A percentile compares a stretch with the other conserved stretches of the same genome.
phyloP scores from a whole-genome alignment of 2,113 vertebrate genomes.

The Hemicordylus capensis region DNA sequence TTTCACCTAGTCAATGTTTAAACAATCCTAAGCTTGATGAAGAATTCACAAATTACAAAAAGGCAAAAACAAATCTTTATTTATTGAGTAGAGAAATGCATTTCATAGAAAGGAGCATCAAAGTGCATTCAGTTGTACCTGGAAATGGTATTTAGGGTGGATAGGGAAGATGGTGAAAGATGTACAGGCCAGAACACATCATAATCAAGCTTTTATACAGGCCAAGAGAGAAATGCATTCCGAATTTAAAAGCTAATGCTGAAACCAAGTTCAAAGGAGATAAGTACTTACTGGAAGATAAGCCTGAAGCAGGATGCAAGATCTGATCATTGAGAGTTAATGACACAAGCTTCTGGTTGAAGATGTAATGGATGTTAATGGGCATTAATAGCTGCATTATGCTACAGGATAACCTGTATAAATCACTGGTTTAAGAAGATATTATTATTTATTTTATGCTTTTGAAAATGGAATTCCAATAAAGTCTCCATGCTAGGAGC shows the following conservation, averaged over 20 bases:
- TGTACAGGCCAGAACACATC: not conserved
- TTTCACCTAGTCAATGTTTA: not conserved
- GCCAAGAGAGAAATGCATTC: not conserved
- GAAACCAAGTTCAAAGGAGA: not conserved
- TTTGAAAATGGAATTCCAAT: not conserved
- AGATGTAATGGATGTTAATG: not conserved
- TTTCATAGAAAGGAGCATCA: not conserved
- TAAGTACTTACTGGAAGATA: not conserved
- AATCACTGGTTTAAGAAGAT: not conserved
- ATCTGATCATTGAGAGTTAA: fast-evolving
- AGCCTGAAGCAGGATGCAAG: fast-evolving
- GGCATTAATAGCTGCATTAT: not conserved
- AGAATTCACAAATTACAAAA: slow-evolving; percentile 26
- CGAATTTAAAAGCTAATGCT: fast-evolving
- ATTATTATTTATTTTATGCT: not conserved
- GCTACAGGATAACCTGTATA: not conserved
- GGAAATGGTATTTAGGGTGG: not conserved
- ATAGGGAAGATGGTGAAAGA: not conserved
- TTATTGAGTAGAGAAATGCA: not conserved
- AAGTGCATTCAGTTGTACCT: not conserved
- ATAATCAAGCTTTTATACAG: not conserved
- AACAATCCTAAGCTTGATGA: slow-evolving; percentile 13
- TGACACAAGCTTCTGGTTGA: fast-evolving
- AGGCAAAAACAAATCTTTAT: not conserved
- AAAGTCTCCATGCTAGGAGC: too few species aligned